Evolutionary conservation across 2,797 vertebrate genomes (phyloP).

Genomic region (Karalla daura): DNA sequence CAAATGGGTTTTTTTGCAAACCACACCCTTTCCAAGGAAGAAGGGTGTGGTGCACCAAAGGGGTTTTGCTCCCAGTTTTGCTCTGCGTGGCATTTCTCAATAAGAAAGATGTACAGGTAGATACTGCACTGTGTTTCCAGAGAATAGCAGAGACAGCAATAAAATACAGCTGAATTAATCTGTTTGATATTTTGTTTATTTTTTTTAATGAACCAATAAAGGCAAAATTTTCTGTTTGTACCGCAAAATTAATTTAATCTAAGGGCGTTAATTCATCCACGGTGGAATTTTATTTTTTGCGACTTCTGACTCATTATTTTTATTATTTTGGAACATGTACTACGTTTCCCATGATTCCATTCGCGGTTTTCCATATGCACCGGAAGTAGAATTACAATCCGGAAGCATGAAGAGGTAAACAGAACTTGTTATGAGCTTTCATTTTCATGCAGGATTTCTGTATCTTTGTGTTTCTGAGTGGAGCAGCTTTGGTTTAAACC

Average conservation of each 20-base stretch:
- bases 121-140: no score
- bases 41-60: constrained; percentile 46
- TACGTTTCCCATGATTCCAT: constrained; percentile 77
- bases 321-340: constrained; percentile 21
- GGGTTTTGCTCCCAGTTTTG: background rate
- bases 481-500: accelerated
- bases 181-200: no score
- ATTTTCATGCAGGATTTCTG: accelerated
- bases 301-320: background rate
- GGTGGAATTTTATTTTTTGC: background rate
- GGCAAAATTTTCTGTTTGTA: accelerated
- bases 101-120: background rate
- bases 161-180: no score
- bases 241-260: accelerated
- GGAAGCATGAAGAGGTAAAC: constrained; percentile 80
- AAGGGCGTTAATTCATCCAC: no score
- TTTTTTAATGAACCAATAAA: no score
- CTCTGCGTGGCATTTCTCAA: background rate
- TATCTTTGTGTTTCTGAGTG: accelerated
- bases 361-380: no score
- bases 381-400: constrained; percentile 35
- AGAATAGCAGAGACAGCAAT: no score
- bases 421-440: background rate
- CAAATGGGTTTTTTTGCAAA: background rate
- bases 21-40: constrained; percentile 56